Evolutionary conservation across 2,888 invertebrate species (phyloP).

Genomic region (Sarcophaga rosellei): DNA sequence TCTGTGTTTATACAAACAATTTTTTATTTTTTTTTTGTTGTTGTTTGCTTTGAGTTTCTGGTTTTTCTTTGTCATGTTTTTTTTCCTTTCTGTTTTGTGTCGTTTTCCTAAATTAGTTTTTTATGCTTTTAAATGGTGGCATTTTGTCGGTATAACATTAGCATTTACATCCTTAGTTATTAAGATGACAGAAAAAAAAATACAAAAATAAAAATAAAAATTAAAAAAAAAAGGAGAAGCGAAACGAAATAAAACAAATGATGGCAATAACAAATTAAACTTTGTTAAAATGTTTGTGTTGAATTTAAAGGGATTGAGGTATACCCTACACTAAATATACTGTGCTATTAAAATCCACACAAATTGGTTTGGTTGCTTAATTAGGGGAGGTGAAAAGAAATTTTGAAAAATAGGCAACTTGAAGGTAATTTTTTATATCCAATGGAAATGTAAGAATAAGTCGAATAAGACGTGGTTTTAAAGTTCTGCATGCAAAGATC

Average conservation of each 20-base stretch:
- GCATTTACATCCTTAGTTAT: conserved; percentile 25
- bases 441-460: too few relatives aligned
- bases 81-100: background rate
- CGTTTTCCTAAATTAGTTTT: conserved; percentile 47
- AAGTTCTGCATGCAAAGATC: too few relatives aligned
- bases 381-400: background rate
- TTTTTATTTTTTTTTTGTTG: background rate
- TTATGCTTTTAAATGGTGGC: conserved; percentile 45
- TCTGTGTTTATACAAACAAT: conserved; percentile 15
- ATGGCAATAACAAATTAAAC: too few relatives aligned
- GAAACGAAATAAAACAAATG: too few relatives aligned
- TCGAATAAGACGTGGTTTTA: too few relatives aligned
- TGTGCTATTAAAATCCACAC: too few relatives aligned
- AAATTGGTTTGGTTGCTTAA: too few relatives aligned
- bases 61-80: background rate
- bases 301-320: background rate
- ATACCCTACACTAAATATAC: background rate
- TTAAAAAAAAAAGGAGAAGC: too few relatives aligned
- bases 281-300: background rate
- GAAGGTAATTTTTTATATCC: too few relatives aligned
- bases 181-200: background rate
- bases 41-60: background rate
- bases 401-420: background rate
- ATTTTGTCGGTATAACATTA: conserved; percentile 38
- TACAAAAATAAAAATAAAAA: background rate